phyloP scores from a whole-genome alignment of 1,140 invertebrate species.

The Lucilia sericata region DNA sequence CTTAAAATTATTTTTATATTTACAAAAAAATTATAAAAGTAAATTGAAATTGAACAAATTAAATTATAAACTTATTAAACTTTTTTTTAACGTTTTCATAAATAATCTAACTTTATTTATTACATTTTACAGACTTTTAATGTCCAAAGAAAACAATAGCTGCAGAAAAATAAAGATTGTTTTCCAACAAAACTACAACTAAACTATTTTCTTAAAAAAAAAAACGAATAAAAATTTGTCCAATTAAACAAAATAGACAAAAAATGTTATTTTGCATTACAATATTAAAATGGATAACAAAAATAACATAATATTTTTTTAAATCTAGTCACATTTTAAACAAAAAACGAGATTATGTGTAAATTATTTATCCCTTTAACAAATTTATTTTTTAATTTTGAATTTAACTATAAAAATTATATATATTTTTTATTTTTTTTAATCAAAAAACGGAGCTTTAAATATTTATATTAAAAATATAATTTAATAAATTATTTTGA shows the following conservation, averaged over 20 bases:
- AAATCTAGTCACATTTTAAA: constrained; percentile 37
- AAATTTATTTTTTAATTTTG: constrained; percentile 7
- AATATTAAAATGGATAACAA: neutral
- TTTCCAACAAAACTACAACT: neutral
- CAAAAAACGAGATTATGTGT: constrained; percentile 31
- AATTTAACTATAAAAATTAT: constrained; percentile 9
- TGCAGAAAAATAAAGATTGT: neutral
- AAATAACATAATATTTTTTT: constrained; percentile 29
- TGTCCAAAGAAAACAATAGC: neutral
- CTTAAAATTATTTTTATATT: no score
- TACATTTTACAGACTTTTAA: constrained; percentile 14
- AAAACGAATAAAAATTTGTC: neutral
- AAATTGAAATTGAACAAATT: no score
- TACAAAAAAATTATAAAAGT: no score
- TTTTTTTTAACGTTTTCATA: no score
- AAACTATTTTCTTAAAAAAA: neutral
- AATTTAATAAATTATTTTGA: neutral
- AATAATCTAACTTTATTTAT: neutral
- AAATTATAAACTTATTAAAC: no score
- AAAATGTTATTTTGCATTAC: neutral
- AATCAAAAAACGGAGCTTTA: constrained; percentile 15
- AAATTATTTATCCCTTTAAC: neutral
- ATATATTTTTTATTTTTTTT: neutral
- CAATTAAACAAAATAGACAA: neutral
- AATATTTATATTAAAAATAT: constrained; percentile 20